Percentiles rank a stretch among this genome's conserved stretches.
Conservation (phyloP, 2,113 vertebrate genomes). For the Camarhynchus parvulus region DNA sequence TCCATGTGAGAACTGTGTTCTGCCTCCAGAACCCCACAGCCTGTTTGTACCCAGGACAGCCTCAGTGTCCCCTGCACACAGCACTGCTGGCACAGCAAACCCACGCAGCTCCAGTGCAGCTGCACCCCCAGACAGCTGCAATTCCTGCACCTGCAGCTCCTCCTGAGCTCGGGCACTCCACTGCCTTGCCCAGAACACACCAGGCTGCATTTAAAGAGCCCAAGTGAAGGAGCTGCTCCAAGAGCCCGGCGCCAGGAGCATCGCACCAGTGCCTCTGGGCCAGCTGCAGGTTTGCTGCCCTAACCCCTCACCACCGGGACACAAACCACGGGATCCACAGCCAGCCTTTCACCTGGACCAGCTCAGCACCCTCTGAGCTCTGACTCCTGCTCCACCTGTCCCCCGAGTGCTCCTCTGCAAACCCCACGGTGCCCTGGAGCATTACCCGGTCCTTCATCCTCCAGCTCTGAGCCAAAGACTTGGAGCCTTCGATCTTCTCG, state of each 20-base stretch:
- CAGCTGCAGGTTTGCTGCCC: accelerated
- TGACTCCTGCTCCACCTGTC: accelerated
- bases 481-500: constrained; percentile 98
- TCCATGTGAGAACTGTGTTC: not conserved
- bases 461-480: constrained; percentile 97
- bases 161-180: not conserved
- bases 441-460: constrained; percentile 98
- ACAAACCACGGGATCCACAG: accelerated
- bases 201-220: too few relatives aligned
- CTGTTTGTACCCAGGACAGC: not conserved
- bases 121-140: not conserved
- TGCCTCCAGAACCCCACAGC: not conserved
- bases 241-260: accelerated
- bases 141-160: not conserved
- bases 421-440: not conserved
- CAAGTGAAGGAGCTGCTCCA: accelerated
- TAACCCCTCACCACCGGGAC: accelerated
- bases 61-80: not conserved
- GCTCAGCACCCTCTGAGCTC: not conserved
- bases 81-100: not conserved
- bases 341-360: accelerated
- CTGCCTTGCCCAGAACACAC: not conserved
- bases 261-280: accelerated
- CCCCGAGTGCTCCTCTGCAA: not conserved
- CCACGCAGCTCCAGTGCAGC: not conserved